These are phyloP conservation scores for Andrena trimmerana DNA, from an alignment of 2,888 invertebrate species.

Conservation along the genomic window DNA sequence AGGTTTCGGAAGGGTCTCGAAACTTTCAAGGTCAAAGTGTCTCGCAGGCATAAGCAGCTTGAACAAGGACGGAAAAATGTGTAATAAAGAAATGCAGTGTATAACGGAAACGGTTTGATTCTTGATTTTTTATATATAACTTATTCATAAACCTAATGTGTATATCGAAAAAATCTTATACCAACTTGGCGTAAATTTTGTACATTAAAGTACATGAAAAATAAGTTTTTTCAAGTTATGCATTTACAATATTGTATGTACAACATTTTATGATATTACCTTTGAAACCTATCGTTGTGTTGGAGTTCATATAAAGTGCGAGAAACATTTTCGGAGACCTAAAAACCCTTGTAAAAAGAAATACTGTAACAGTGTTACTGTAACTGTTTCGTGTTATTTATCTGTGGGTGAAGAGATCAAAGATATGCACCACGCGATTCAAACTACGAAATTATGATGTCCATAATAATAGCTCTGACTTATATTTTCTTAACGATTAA, in stretches of 20 bases:
- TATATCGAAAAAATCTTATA: too few species aligned
- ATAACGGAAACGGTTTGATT: not conserved
- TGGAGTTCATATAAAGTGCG: too few species aligned
- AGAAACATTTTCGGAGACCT: too few species aligned
- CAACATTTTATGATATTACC: too few species aligned
- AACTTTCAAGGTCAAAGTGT: not conserved
- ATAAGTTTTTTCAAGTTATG: too few species aligned
- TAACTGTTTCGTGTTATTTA: conserved; percentile 2
- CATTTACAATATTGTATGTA: too few species aligned
- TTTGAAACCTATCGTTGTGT: too few species aligned
- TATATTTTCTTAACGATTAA: not conserved
- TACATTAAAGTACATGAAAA: too few species aligned
- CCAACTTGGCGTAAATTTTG: too few species aligned
- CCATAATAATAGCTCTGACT: not conserved
- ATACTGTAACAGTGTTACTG: not conserved
- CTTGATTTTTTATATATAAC: not conserved
- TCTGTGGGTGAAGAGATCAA: not conserved
- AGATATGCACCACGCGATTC: not conserved
- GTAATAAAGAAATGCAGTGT: not conserved
- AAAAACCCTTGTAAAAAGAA: not conserved
- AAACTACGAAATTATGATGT: too few species aligned
- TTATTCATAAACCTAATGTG: not conserved
- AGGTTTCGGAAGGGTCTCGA: not conserved
- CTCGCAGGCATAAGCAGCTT: not conserved
- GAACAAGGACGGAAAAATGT: not conserved